These are phyloP conservation scores for Eulemur coronatus DNA, from an alignment of 2,797 vertebrate genomes.

Conservation along the genomic window DNA sequence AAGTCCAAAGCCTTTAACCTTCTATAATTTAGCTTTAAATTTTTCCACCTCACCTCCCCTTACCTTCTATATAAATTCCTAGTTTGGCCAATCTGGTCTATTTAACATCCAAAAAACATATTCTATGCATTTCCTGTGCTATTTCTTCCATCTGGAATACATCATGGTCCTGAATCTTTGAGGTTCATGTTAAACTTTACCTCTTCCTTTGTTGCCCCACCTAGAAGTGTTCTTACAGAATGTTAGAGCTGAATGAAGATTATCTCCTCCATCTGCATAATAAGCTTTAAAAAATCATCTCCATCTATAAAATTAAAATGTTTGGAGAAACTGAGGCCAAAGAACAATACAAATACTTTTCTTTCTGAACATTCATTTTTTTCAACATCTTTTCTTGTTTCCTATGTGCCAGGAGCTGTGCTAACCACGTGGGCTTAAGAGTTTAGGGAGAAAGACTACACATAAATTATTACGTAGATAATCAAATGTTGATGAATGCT, in stretches of 20 bases:
- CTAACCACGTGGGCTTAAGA: background rate
- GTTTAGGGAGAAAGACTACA: background rate
- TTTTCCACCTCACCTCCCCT: background rate
- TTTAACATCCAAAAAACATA: background rate
- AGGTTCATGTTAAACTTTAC: background rate
- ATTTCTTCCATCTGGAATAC: background rate
- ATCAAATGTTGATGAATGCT: background rate
- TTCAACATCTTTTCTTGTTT: background rate
- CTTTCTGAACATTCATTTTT: background rate
- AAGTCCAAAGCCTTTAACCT: background rate
- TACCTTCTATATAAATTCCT: background rate
- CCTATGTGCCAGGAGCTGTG: background rate
- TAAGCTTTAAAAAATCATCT: background rate
- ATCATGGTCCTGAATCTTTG: background rate
- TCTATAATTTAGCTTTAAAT: background rate
- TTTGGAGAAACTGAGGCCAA: slow-evolving; percentile 10
- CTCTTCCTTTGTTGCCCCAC: background rate
- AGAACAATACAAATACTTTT: background rate
- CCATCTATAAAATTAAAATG: background rate
- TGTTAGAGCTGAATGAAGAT: background rate
- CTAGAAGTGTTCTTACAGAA: background rate
- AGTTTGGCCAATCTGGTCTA: background rate
- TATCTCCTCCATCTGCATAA: background rate
- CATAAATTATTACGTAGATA: background rate
- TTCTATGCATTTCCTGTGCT: background rate